Evolutionary conservation across 2,888 invertebrate species (phyloP).

Genomic region (Synanthedon vespiformis): DNA sequence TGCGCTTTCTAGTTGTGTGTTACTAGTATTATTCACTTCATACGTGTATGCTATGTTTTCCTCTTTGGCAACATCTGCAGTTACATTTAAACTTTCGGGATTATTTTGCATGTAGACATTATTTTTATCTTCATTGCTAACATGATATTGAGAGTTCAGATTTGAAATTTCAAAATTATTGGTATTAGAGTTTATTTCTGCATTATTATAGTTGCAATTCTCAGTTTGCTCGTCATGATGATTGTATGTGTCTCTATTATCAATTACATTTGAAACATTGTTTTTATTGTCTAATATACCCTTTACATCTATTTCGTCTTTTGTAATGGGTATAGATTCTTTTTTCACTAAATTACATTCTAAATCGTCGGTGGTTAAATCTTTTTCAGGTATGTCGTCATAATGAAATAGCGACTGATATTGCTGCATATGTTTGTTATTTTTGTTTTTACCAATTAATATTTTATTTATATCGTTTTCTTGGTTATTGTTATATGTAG

Average conservation of each 20-base stretch:
- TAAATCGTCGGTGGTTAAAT: constrained; percentile 5
- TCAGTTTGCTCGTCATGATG: neutral
- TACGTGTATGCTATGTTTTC: no score
- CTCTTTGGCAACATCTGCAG: no score
- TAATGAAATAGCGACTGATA: neutral
- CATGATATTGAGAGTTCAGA: neutral
- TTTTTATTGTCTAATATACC: neutral
- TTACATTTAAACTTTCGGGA: neutral
- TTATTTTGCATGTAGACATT: neutral
- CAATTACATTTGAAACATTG: neutral
- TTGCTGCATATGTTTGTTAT: neutral
- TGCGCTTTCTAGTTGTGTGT: no score
- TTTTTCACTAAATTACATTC: neutral
- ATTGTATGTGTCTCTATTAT: neutral
- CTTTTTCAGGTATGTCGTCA: constrained; percentile 14
- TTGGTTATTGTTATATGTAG: neutral
- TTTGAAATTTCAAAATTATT: neutral
- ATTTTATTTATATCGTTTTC: neutral
- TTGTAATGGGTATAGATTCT: neutral
- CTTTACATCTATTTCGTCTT: neutral
- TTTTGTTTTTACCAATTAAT: neutral
- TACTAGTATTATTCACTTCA: no score
- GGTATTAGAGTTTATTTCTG: neutral
- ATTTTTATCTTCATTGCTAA: neutral
- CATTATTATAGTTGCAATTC: neutral